phyloP scores from a whole-genome alignment of 2,797 vertebrate genomes.

The Dicrostonyx torquatus region DNA sequence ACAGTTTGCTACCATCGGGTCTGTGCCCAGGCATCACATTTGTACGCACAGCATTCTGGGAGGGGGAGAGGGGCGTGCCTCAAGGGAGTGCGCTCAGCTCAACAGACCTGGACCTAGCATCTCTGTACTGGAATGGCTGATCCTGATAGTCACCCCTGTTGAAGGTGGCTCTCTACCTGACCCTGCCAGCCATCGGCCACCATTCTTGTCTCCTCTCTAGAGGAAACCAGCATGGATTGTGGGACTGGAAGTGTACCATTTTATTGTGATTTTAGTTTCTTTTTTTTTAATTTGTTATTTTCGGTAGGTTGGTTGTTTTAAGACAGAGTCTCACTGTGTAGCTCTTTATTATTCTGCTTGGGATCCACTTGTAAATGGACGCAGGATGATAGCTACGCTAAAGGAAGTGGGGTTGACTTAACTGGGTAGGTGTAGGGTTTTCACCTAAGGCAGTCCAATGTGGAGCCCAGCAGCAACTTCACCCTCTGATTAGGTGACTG shows the following conservation, averaged over 20 bases:
- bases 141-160: background rate
- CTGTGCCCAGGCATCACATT: fast-evolving
- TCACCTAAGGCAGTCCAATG: background rate
- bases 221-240: background rate
- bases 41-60: background rate
- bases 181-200: background rate
- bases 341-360: background rate
- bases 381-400: background rate
- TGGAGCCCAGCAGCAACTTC: fast-evolving
- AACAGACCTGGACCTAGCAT: background rate
- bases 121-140: fast-evolving
- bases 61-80: fast-evolving
- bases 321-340: background rate
- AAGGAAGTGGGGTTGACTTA: too few species aligned
- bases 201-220: background rate
- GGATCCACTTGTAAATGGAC: background rate
- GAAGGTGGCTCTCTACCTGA: background rate
- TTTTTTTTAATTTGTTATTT: background rate
- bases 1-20: fast-evolving
- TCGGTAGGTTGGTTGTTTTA: background rate
- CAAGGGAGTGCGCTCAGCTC: fast-evolving
- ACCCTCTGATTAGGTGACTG: background rate
- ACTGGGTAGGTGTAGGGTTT: background rate
- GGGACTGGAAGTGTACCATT: background rate
- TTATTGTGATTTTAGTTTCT: background rate